Evolutionary conservation across 2,113 vertebrate species (phyloP).

Genomic region (Hirundichthys speculiger): DNA sequence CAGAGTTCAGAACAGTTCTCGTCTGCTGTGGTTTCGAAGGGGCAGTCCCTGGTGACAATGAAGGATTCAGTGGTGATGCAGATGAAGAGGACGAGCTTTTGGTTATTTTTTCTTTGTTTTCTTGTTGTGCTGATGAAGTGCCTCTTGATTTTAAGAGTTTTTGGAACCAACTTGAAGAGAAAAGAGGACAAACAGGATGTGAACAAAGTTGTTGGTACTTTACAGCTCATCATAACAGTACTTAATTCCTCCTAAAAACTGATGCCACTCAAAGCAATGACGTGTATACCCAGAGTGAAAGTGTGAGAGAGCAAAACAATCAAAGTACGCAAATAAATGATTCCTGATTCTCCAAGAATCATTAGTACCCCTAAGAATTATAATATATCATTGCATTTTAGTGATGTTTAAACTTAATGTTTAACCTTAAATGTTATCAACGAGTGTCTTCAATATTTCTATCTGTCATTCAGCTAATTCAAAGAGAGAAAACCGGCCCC

Average conservation of each 20-base stretch:
- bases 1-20: slow-evolving; percentile 28
- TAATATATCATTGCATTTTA: too few species aligned
- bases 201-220: neutral
- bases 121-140: slow-evolving; percentile 11
- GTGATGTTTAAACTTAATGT: too few species aligned
- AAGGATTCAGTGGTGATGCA: neutral
- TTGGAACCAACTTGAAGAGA: slow-evolving; percentile 64
- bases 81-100: neutral
- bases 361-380: too few species aligned
- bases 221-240: neutral
- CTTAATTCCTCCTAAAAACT: neutral
- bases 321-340: too few species aligned
- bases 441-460: too few species aligned
- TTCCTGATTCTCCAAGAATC: too few species aligned
- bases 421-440: too few species aligned
- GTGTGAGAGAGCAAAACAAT: too few species aligned
- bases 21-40: neutral
- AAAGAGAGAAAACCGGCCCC: too few species aligned
- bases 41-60: neutral
- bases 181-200: neutral
- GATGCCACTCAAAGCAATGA: neutral
- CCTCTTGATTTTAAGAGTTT: slow-evolving; percentile 48
- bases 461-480: too few species aligned
- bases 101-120: slow-evolving; percentile 8
- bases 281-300: neutral